phyloP scores from a whole-genome alignment of 2,888 invertebrate species.

The Sarcophaga subvicina region DNA sequence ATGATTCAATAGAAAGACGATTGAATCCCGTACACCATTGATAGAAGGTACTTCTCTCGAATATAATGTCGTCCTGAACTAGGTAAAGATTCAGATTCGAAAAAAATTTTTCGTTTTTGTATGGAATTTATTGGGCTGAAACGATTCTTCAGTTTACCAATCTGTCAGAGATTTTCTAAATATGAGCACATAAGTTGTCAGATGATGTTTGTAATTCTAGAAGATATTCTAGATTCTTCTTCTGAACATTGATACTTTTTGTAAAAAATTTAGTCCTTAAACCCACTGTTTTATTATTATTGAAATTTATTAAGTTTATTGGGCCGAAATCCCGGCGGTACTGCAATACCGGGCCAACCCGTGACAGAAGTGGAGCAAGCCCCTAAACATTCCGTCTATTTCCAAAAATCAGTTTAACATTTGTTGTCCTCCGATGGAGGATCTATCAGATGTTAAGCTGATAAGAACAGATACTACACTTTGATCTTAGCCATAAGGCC shows the following conservation, averaged over 20 bases:
- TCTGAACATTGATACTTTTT: too few relatives aligned
- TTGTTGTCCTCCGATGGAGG: constrained; percentile 83
- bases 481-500: constrained; percentile 85
- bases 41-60: too few relatives aligned
- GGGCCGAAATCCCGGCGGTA: constrained; percentile 65
- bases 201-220: too few relatives aligned
- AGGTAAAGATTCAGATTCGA: background rate
- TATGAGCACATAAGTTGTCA: too few relatives aligned
- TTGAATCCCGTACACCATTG: too few relatives aligned
- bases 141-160: too few relatives aligned
- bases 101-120: background rate
- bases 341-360: constrained; percentile 85
- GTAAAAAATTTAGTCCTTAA: too few relatives aligned
- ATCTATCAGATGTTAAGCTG: constrained; percentile 87
- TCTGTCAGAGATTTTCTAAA: too few relatives aligned
- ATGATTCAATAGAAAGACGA: too few relatives aligned
- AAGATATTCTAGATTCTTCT: too few relatives aligned
- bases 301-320: constrained; percentile 40
- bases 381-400: constrained; percentile 83
- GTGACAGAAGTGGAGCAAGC: constrained; percentile 86
- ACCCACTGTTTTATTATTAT: too few relatives aligned
- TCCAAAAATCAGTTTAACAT: constrained; percentile 85
- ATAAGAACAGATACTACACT: constrained; percentile 87
- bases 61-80: background rate
- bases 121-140: constrained; percentile 44